Base-by-base conservation (phyloP, 2,888 invertebrate genomes). In the Fragum fragum region DNA sequence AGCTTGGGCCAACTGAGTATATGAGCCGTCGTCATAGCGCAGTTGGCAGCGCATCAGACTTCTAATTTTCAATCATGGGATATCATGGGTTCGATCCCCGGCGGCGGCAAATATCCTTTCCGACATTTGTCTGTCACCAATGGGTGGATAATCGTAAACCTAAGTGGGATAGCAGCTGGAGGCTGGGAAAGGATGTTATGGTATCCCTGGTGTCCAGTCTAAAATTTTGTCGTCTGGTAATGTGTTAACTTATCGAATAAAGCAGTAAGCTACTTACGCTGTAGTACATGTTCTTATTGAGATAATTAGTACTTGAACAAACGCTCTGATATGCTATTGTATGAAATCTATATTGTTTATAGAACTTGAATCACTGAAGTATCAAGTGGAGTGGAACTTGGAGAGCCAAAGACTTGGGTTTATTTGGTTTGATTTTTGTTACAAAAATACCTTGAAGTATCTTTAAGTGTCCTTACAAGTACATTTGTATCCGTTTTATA, bases 301-400 rank as follows among this genome's bases (percentile, higher is more conserved):
- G 14, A 32, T 61, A 61, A 61, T 61, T 61, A 61, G 61, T 61
- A 61, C 61, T 61, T 32, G 61, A 61, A 29, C 14, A 61, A n/a
- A n/a, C 32, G 11, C 32, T 61, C 18, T 29, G 61, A 61, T 61
- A 29, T 32, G 61, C 61, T 32, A 61, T 61, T 61, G 28, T 61
- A 32, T n/a, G 14, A 2, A n/a, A 61, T 61, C 61, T 61, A 57
- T 26, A 21, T 29, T 61, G 61, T 61, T 61, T 61, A 61, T 61
- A 61, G 29, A 29, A 32, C 29, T 32, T 32, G 3, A 32, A 32
- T 18, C n/a, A 16, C n/a, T 32, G n/a, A 32, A 61, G 61, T 61
- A 28, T 16, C n/a, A 32, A 16, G 6, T 61, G 5, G 32, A 61
- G 61, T 61, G 61, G 61, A 32, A 14, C 18, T 2, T n/a, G 61